Evolutionary conservation across 2,797 vertebrate species (phyloP), one percentile per base, ranked within the genome.

Genomic region (Poecilia gillii): DNA sequence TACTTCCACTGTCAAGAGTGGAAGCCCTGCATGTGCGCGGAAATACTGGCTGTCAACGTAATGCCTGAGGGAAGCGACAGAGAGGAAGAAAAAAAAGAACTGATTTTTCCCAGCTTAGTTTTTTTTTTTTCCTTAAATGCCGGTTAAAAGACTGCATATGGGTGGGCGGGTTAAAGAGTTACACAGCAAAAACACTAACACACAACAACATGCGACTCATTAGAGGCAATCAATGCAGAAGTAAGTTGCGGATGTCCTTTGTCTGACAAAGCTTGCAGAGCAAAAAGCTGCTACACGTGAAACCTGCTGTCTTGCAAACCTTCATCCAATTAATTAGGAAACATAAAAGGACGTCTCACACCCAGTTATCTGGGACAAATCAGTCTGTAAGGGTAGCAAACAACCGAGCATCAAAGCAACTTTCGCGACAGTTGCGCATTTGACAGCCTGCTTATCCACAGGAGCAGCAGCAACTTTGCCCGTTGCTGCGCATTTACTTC

Each of bases 101-200:
- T 89, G n/a, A 14, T 72, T 92, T 91, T 87, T 89, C 77, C 88
- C 87, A 76, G 80, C 82, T 90, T 89, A 85, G 84, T 71, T 86
- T 76, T 81, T n/a, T 51, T 51, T 8, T 51, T 47, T 6, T 18
- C 20, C 20, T 49, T 49, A 0, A 23, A 86, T 85, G 72, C 81
- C 53, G n/a, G 78, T 85, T 77, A 81, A 76, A 86, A 72, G 53
- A 78, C 39, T 39, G 75, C 87, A 84, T 70, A 83, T 77, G 80
- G 74, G 77, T 83, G 66, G 59, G 84, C 66, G 59, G 81, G 57
- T 74, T 75, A 82, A 68, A 87, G 87, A 84, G 77, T 87, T 82
- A 81, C 25, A 57, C 53, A 75, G 28, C 80, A 20, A 14, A 70
- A 70, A 70, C 23, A 25, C 74, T 75, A 43, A 59, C 7, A 80